Percentiles rank a stretch among this genome's conserved stretches.
Conservation (phyloP, 2,113 vertebrate genomes). For the Mus pahari region DNA sequence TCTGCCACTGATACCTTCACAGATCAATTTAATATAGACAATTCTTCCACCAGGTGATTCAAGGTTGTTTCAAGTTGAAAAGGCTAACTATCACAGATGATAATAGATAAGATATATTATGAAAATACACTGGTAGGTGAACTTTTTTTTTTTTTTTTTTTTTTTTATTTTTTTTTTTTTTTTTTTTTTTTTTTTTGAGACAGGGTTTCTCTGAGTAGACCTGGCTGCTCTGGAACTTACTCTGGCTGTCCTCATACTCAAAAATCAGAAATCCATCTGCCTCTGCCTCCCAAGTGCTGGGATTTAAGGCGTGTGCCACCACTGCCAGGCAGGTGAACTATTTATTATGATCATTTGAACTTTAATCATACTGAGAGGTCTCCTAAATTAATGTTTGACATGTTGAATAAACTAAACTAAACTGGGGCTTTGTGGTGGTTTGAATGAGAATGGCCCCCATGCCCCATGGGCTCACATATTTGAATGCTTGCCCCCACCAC, state of each 20-base stretch:
- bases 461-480: background rate
- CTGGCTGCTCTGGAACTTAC: too few species aligned
- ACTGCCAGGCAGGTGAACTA: too few species aligned
- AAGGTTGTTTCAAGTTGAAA: background rate
- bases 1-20: background rate
- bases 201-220: too few species aligned
- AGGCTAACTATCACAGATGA: background rate
- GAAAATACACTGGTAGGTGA: background rate
- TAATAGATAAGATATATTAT: background rate
- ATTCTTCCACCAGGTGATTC: background rate
- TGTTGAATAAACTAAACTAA: background rate
- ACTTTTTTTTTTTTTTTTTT: too few species aligned
- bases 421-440: background rate
- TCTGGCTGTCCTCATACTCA: too few species aligned
- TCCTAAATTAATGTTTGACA: background rate
- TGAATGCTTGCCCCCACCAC: background rate
- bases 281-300: too few species aligned
- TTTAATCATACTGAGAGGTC: background rate
- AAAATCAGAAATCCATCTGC: too few species aligned
- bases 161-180: too few species aligned
- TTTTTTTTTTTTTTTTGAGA: too few species aligned
- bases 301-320: too few species aligned
- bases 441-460: background rate
- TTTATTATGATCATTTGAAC: conserved; percentile 3
- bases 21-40: background rate